Conservation (phyloP, 2,888 invertebrate species). For the Stenurella melanura region DNA sequence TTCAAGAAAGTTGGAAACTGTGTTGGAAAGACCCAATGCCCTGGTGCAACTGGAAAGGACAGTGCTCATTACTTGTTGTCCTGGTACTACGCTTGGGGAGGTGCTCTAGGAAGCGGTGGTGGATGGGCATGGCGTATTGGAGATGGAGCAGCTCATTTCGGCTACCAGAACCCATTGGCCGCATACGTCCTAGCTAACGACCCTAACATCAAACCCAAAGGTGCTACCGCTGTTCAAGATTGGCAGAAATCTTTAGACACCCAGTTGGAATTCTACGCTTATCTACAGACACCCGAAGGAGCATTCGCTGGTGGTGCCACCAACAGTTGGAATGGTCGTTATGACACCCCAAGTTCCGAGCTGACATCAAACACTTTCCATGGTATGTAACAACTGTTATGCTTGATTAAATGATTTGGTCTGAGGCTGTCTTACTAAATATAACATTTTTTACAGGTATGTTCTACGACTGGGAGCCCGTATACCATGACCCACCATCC, state of each 20-base stretch:
- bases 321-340: conserved; percentile 60
- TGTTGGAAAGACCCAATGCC: conserved; percentile 51
- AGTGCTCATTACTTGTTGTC: conserved; percentile 58
- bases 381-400: conserved; percentile 54
- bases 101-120: conserved; percentile 48
- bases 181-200: conserved; percentile 56
- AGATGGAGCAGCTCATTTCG: conserved; percentile 60
- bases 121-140: conserved; percentile 61
- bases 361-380: conserved; percentile 56
- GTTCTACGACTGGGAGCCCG: conserved; percentile 60
- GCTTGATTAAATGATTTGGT: no score
- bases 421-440: no score
- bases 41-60: conserved; percentile 55
- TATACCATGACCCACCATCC: conserved; percentile 61
- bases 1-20: conserved; percentile 61
- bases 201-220: conserved; percentile 55
- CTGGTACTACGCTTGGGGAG: conserved; percentile 61
- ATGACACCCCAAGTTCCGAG: conserved; percentile 54
- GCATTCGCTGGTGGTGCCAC: conserved; percentile 62
- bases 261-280: conserved; percentile 60
- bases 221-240: conserved; percentile 56
- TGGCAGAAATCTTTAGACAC: conserved; percentile 57
- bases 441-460: no score
- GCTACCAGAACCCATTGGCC: conserved; percentile 60
- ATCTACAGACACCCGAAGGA: conserved; percentile 57